Base-by-base conservation (phyloP, 1,140 invertebrate species). In the Chrysomallon squamiferum region DNA sequence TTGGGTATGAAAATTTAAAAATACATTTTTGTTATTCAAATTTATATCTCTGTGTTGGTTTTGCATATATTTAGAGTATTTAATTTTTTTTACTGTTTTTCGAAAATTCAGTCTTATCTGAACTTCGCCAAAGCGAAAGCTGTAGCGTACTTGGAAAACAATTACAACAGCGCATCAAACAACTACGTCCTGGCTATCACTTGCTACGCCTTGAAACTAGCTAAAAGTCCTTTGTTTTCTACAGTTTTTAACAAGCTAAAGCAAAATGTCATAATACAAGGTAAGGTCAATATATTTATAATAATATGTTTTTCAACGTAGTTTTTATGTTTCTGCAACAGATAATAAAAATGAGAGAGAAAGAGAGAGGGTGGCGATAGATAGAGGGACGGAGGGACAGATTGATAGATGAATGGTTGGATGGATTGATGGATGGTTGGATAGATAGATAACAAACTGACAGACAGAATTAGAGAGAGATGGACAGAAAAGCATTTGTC, bases 61-160 rank as follows among this genome's bases (percentile, higher is more conserved):
- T 1, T 47, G 45, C n/a, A 18, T 6, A 20, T 22, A 47, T n/a
- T n/a, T 5, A 15, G 5, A 4, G n/a, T 47, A 7, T 22, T 20
- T 47, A 3, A n/a, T n/a, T 47, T 47, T 9, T 47, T 47, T n/a
- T 47, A 47, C n/a, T 47, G n/a, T 47, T 6, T 1, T 20, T 22
- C n/a, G 52, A 56, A 25, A n/a, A 27, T 56, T 18, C 52, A 56
- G 13, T 27, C 20, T n/a, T 3, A 27, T 64, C 72, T 78, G 20
- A 63, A 66, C 18, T 59, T 90, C 65, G 88, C 89, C 9, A 90
- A 92, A 62, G 90, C 90, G 74, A 92, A 92, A 79, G 94, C 92
- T 2, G 82, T 93, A 9, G 89, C 93, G 66, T 98, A 92, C 79
- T 85, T 98, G 27, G 91, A 91, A 0, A 86, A 88, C 25, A 89